A percentile compares a stretch with the other conserved stretches of the same genome.
Conservation (phyloP, 37 sponge, comb jelly and placozoan species). For the Halichondria panicea region DNA sequence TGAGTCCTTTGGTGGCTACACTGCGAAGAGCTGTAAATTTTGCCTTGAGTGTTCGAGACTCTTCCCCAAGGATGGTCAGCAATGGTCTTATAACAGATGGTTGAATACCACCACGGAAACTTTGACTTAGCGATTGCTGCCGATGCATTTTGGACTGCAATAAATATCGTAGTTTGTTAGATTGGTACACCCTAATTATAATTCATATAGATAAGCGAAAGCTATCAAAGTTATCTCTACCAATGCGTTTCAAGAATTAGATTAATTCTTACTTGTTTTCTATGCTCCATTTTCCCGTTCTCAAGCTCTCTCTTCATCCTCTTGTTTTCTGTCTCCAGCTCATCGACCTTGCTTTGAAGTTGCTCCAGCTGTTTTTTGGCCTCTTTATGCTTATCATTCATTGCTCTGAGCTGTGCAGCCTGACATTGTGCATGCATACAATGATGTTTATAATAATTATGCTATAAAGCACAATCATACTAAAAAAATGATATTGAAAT, state of each 20-base stretch:
- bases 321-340: conserved; percentile 36
- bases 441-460: not conserved
- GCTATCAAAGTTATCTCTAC: not conserved
- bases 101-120: not conserved
- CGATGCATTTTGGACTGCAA: conserved; percentile 13
- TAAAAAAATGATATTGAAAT: not conserved
- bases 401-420: conserved; percentile 24
- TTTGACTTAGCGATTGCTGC: conserved; percentile 4
- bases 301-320: conserved; percentile 37
- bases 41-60: conserved; percentile 22
- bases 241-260: too few species aligned
- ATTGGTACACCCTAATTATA: not conserved
- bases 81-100: conserved; percentile 4
- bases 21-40: conserved; percentile 27
- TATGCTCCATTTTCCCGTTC: conserved; percentile 21
- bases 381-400: conserved; percentile 21
- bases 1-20: conserved; percentile 32
- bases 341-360: conserved; percentile 41
- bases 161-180: not conserved
- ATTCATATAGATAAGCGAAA: not conserved
- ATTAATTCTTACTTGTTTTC: conserved; percentile 30
- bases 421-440: conserved; percentile 16
- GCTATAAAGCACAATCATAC: too few species aligned
- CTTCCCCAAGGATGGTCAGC: conserved; percentile 32
- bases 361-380: conserved; percentile 23